phyloP scores from a whole-genome alignment of 2,888 invertebrate genomes.

The Lagria hirta region DNA sequence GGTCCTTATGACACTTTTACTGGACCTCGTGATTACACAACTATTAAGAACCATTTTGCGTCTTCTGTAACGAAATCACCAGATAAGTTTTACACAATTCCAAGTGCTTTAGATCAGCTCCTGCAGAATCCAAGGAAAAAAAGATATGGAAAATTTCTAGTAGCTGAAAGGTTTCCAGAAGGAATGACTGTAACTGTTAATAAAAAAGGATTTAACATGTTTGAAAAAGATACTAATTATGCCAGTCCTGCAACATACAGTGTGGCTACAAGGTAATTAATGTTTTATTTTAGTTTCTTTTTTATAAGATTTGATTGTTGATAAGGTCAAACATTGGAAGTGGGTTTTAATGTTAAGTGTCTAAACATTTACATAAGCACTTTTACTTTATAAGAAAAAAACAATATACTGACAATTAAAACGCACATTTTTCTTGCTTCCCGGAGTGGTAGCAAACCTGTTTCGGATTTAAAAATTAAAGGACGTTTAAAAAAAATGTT shows the following conservation, averaged over 20 bases:
- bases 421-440: no score
- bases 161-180: constrained; percentile 45
- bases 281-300: no score
- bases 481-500: no score
- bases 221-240: constrained; percentile 54
- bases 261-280: constrained; percentile 11
- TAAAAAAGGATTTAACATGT: constrained; percentile 57
- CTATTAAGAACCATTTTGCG: constrained; percentile 60
- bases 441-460: no score
- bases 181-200: constrained; percentile 55
- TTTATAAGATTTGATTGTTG: no score
- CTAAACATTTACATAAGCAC: no score
- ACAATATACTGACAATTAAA: no score
- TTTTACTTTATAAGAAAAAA: no score
- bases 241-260: constrained; percentile 59
- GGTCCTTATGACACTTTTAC: constrained; percentile 54
- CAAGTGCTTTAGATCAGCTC: constrained; percentile 42
- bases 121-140: constrained; percentile 40
- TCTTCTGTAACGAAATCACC: constrained; percentile 38
- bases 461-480: no score
- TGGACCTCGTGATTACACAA: constrained; percentile 56
- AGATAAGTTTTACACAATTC: constrained; percentile 43
- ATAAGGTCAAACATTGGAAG: no score
- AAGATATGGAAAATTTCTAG: constrained; percentile 44
- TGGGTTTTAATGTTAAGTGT: no score